Base-by-base conservation (phyloP, 2,888 invertebrate species). In the Pammene aurita region DNA sequence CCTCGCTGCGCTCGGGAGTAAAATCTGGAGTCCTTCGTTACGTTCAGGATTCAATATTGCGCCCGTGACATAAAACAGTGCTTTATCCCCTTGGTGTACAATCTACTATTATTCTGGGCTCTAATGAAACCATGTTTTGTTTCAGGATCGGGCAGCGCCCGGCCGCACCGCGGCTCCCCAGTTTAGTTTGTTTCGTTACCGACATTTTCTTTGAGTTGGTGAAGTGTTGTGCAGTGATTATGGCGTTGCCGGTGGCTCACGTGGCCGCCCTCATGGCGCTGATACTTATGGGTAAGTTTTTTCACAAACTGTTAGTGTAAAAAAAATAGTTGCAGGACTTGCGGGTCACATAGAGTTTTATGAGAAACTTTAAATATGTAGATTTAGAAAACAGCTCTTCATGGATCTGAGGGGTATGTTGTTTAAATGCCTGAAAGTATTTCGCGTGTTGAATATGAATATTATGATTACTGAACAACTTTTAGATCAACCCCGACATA, bases 71-170 rank as follows among this genome's bases (percentile, higher is more conserved):
- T n/a, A n/a, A n/a, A n/a, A n/a, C n/a, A n/a, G n/a, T n/a, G n/a
- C n/a, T n/a, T n/a, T n/a, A n/a, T n/a, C n/a, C n/a, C n/a, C n/a
- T n/a, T n/a, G n/a, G n/a, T n/a, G n/a, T n/a, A n/a, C n/a, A n/a
- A n/a, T n/a, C n/a, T n/a, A n/a, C n/a, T n/a, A n/a, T 38, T 38
- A 38, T 38, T 6, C 7, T 38, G 38, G 6, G 11, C 11, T 42
- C 10, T 11, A 50, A 50, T 50, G 2, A 18, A 26, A 26, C 13
- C 10, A 11, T 50, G 14, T 13, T 62, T 88, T 88, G 85, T 92
- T 92, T 66, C 92, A 91, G 92, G 86, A 86, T 81, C 87, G 89
- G 89, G 87, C 90, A 74, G 76, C 77, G 86, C 87, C 88, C 91
- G 83, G 91, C 90, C 92, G 92, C 90, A 78, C 75, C 77, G 89